Base-by-base conservation (phyloP, 2,113 vertebrate genomes). In the Rhineura floridana region DNA sequence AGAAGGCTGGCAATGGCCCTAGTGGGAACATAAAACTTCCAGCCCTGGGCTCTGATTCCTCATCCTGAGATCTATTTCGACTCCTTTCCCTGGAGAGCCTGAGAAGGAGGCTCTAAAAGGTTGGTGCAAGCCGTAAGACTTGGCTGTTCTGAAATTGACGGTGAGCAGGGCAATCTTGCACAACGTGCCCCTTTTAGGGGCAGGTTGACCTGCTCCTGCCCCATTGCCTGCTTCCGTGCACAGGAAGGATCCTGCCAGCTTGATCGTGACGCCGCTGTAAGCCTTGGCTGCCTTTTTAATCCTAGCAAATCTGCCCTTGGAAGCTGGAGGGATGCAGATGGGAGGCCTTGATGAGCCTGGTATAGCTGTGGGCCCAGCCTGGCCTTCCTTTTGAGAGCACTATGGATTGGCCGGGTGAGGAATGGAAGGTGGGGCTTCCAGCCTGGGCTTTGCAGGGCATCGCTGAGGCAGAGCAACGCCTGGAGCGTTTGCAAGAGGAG, bases 391-490 rank as follows among this genome's bases (percentile, higher is more conserved):
- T 9, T 19, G 55, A 59, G 55, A 50, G 52, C 25, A 83, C 63
- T 48, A 98, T 98, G 97, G 98, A 97, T 94, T 98, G 97, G 97
- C 95, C 96, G 1, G 93, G 96, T 69, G 97, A 97, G 63, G 97
- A 98, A 91, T 98, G 97, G 97, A 97, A 96, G 0, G 93, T 94
- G 48, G 97, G 96, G 13, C 95, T 98, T 69, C 96, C 97, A 3
- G 96, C 96, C 84, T 93, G 86, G 50, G 97, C 96, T 81, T 94
- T 96, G 81, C 96, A 96, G 86, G 97, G 97, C 80, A 96, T 97
- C 79, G 95, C 96, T 84, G 96, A 97, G 92, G 92, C 97, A 86
- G 97, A 97, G 94, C 83, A 93, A 39, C 95, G 96, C 5, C 95
- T 97, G 72, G 97, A 97, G 90, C 95, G 96, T 48, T 89, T 97